phyloP scores from a whole-genome alignment of 2,113 vertebrate species.

The Nothoprocta perdicaria region DNA sequence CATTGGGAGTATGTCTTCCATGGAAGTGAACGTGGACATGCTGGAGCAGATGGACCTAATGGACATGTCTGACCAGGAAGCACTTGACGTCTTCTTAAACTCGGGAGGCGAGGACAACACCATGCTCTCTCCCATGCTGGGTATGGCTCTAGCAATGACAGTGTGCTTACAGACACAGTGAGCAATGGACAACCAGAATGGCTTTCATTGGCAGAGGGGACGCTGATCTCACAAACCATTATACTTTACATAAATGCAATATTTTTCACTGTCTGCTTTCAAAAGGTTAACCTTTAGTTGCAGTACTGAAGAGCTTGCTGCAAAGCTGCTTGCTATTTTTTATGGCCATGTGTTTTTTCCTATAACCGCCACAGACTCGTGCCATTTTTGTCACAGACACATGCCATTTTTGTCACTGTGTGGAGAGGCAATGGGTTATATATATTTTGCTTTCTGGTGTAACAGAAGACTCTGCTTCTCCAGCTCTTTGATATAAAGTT shows the following conservation, averaged over 20 bases:
- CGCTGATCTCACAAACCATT: neutral
- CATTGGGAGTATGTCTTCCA: conserved; percentile 91
- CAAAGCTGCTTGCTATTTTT: neutral
- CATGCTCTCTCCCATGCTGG: conserved; percentile 79
- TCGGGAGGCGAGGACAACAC: conserved; percentile 84
- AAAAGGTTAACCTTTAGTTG: neutral
- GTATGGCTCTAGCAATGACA: conserved; percentile 68
- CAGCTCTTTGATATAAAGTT: neutral
- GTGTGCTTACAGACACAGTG: neutral
- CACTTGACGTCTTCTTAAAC: conserved; percentile 93
- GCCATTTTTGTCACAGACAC: neutral
- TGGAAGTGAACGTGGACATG: conserved; percentile 92
- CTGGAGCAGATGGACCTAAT: conserved; percentile 94
- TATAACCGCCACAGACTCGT: neutral
- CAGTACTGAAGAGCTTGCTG: neutral
- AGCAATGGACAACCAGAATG: neutral
- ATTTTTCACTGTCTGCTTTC: neutral
- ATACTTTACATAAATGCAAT: neutral
- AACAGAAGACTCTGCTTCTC: neutral
- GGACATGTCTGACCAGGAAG: conserved; percentile 92
- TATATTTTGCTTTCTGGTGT: neutral
- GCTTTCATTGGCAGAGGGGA: neutral
- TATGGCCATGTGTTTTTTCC: neutral
- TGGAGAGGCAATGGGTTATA: neutral
- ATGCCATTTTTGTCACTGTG: neutral